phyloP scores from a whole-genome alignment of 2,113 vertebrate species.

The Cyanoderma ruficeps region DNA sequence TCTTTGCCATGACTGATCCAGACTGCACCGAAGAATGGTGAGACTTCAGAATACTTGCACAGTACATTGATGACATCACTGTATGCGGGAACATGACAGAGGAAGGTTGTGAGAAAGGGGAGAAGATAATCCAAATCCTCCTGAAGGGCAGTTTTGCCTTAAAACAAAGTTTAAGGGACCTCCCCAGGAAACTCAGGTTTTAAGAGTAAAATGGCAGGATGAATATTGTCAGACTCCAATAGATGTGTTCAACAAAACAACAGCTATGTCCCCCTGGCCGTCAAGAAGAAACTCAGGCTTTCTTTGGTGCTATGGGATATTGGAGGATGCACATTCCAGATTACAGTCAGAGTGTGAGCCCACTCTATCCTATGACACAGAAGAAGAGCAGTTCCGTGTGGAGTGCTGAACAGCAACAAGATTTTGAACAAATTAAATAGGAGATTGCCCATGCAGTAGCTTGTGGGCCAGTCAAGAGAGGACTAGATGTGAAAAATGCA shows the following conservation, averaged over 20 bases:
- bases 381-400: background rate
- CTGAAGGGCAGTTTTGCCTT: background rate
- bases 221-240: background rate
- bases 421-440: background rate
- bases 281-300: background rate
- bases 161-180: background rate
- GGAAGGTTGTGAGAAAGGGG: background rate
- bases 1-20: background rate
- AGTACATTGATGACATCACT: background rate
- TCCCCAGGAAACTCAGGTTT: background rate
- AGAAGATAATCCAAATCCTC: background rate
- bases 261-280: background rate
- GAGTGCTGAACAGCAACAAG: background rate
- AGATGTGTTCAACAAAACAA: background rate
- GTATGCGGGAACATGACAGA: rapidly evolving
- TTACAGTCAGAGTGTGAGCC: background rate
- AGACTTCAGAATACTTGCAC: background rate
- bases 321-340: background rate
- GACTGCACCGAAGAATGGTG: background rate
- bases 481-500: background rate
- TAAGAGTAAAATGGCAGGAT: background rate
- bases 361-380: background rate
- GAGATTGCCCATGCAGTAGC: too few relatives aligned
- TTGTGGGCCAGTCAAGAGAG: background rate
- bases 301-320: background rate